phyloP scores from a whole-genome alignment of 2,797 vertebrate species.

The Limosa lapponica region DNA sequence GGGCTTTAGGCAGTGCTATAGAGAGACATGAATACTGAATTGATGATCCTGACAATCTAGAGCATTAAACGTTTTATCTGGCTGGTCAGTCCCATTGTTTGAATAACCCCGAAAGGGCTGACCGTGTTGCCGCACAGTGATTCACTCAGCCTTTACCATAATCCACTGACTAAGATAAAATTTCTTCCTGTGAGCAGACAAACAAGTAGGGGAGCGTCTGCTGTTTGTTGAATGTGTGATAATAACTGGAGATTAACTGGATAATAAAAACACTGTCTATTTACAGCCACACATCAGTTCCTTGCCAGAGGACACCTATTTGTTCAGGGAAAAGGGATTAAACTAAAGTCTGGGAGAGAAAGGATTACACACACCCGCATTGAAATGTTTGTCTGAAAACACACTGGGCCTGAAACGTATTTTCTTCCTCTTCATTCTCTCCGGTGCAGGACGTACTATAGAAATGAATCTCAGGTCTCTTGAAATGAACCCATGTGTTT shows the following conservation, averaged over 20 bases:
- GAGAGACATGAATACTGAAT: slow-evolving; percentile 70
- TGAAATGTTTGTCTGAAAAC: slow-evolving; percentile 69
- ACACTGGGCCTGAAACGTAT: slow-evolving; percentile 33
- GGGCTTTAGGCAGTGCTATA: slow-evolving; percentile 43
- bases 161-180: slow-evolving; percentile 81
- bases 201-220: slow-evolving; percentile 62
- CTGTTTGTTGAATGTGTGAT: slow-evolving; percentile 79
- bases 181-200: slow-evolving; percentile 80
- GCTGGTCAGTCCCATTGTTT: slow-evolving; percentile 83
- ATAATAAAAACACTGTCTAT: slow-evolving; percentile 78
- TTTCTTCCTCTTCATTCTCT: slow-evolving; percentile 57
- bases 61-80: slow-evolving; percentile 73
- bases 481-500: slow-evolving; percentile 26
- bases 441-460: background rate
- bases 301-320: slow-evolving; percentile 69
- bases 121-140: slow-evolving; percentile 78
- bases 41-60: slow-evolving; percentile 84
- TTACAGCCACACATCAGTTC: slow-evolving; percentile 75
- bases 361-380: slow-evolving; percentile 51
- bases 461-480: slow-evolving; percentile 37
- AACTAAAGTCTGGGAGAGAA: slow-evolving; percentile 68
- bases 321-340: slow-evolving; percentile 75
- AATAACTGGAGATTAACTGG: slow-evolving; percentile 82
- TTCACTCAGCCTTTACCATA: slow-evolving; percentile 78
- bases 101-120: slow-evolving; percentile 80